phyloP scores from a whole-genome alignment of 1,140 invertebrate species.

The Papilio xuthus region DNA sequence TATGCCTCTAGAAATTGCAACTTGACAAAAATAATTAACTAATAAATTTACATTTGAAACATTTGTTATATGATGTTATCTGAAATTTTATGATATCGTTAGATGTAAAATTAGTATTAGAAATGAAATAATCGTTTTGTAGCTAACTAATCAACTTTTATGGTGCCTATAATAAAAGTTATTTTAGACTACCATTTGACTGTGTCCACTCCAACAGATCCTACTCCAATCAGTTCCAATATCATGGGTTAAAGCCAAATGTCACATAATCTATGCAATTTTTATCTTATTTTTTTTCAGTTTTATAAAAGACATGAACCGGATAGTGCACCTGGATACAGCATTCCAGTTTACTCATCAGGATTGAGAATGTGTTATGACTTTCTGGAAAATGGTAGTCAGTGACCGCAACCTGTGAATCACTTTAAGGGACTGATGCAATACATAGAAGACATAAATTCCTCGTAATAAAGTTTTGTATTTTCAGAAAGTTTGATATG shows the following conservation, averaged over 20 bases:
- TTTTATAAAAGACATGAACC: background rate
- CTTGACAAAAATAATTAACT: constrained; percentile 20
- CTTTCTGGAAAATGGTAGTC: background rate
- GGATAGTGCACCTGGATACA: background rate
- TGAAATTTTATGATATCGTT: background rate
- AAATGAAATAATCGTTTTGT: too few species aligned
- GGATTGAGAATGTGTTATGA: background rate
- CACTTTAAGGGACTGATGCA: constrained; percentile 6
- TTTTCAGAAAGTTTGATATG: background rate
- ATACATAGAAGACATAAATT: background rate
- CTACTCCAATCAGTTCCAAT: too few species aligned
- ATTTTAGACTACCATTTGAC: too few species aligned
- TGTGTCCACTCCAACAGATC: too few species aligned
- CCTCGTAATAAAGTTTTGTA: background rate
- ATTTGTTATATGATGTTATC: background rate
- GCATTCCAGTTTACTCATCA: constrained; percentile 2
- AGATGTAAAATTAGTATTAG: background rate
- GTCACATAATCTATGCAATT: too few species aligned
- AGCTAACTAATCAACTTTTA: too few species aligned
- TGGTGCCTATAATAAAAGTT: too few species aligned
- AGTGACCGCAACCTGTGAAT: background rate
- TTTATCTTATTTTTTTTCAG: background rate
- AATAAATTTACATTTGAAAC: background rate
- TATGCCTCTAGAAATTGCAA: constrained; percentile 16
- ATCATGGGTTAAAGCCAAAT: too few species aligned